phyloP scores from a whole-genome alignment of 2,113 vertebrate species.

The Poeciliopsis prolifica region DNA sequence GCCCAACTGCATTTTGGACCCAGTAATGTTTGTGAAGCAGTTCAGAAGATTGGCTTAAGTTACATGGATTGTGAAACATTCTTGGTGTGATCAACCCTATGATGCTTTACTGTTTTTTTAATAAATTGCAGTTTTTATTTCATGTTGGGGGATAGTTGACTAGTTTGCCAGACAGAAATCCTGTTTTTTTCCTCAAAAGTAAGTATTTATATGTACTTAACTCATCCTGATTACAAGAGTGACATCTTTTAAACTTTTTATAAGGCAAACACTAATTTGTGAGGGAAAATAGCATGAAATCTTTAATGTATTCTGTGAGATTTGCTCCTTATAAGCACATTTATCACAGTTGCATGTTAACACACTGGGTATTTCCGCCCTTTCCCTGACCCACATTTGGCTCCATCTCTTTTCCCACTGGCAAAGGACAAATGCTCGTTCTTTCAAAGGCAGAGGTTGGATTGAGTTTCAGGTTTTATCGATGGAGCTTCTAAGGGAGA shows the following conservation, averaged over 20 bases:
- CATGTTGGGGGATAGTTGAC: no score
- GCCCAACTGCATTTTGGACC: no score
- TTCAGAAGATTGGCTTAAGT: no score
- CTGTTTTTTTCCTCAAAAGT: no score
- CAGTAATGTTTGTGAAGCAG: no score
- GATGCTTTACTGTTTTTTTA: no score
- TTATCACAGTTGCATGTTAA: conserved; percentile 24
- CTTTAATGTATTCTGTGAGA: not conserved
- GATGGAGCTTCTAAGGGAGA: conserved; percentile 54
- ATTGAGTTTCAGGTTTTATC: conserved; percentile 72
- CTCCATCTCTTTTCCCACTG: conserved; percentile 61
- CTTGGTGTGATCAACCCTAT: no score
- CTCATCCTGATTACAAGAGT: not conserved
- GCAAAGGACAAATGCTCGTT: conserved; percentile 60
- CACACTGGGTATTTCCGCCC: conserved; percentile 29
- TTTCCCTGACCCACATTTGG: conserved; percentile 63
- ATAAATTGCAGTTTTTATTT: no score
- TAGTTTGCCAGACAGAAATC: no score
- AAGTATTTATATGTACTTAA: no score
- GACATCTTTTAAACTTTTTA: not conserved
- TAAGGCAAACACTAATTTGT: not conserved
- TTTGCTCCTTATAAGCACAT: conserved; percentile 23
- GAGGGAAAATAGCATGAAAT: not conserved
- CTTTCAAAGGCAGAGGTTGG: conserved; percentile 60
- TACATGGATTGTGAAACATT: no score